phyloP scores from a whole-genome alignment of 2,797 vertebrate genomes.

The Sandelia bainsii region DNA sequence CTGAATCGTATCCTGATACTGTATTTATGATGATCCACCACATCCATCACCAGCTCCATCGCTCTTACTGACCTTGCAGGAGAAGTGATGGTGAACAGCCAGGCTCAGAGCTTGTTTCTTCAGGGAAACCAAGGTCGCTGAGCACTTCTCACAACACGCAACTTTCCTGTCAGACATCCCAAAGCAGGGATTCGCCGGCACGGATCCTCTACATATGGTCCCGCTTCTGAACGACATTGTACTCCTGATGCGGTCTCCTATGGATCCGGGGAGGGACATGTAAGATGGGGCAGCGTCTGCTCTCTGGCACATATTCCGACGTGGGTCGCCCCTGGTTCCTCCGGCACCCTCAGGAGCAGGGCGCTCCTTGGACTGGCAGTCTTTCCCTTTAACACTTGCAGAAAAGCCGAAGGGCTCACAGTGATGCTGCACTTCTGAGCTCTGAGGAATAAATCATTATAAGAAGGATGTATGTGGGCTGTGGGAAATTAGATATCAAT shows the following conservation, averaged over 20 bases:
- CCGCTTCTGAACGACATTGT: slow-evolving; percentile 84
- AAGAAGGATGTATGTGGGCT: slow-evolving; percentile 54
- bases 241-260: slow-evolving; percentile 81
- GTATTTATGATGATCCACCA: neutral
- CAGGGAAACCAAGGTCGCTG: slow-evolving; percentile 90
- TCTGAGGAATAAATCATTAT: slow-evolving; percentile 53
- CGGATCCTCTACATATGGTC: slow-evolving; percentile 79
- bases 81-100: slow-evolving; percentile 91
- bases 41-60: neutral
- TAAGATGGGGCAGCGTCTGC: slow-evolving; percentile 87
- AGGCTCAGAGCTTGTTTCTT: slow-evolving; percentile 94
- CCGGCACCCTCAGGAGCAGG: slow-evolving; percentile 91
- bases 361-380: slow-evolving; percentile 68
- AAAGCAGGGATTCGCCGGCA: slow-evolving; percentile 84
- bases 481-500: slow-evolving; percentile 52
- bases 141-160: slow-evolving; percentile 92
- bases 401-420: slow-evolving; percentile 54
- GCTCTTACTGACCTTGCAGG: slow-evolving; percentile 84
- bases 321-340: slow-evolving; percentile 84
- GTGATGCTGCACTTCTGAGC: slow-evolving; percentile 68
- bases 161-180: slow-evolving; percentile 87
- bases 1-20: neutral
- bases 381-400: slow-evolving; percentile 42
- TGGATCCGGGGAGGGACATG: slow-evolving; percentile 63
- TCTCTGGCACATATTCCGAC: slow-evolving; percentile 87